These are phyloP conservation scores for Palythoa grandis DNA, from an alignment of 92 coral and sea anemone species.

Conservation along the genomic window DNA sequence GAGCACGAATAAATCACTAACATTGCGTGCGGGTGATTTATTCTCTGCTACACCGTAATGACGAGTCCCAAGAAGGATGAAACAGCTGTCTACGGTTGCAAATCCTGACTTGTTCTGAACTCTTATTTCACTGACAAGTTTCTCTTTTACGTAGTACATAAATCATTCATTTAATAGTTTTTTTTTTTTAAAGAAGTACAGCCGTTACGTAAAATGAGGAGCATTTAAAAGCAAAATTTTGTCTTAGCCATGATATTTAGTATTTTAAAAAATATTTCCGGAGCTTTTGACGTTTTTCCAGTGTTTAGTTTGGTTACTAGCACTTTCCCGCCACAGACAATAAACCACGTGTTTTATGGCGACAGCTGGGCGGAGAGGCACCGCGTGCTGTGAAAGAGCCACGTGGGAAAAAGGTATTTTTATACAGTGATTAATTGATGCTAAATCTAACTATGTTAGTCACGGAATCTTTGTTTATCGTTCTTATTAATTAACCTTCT, in stretches of 20 bases:
- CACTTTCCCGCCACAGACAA: conserved; percentile 32
- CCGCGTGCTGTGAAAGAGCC: conserved; percentile 25
- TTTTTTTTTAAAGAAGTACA: too few relatives aligned
- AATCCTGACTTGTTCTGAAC: too few relatives aligned
- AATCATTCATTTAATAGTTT: too few relatives aligned
- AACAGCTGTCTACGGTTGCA: too few relatives aligned
- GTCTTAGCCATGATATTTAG: neutral
- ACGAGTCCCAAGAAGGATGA: too few relatives aligned
- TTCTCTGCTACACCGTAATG: too few relatives aligned
- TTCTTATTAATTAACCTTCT: neutral
- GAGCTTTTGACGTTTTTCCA: conserved; percentile 4
- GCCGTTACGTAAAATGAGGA: neutral
- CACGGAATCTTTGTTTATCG: conserved; percentile 34
- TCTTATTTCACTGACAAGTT: too few relatives aligned
- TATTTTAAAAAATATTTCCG: conserved; percentile 16
- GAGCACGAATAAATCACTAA: too few relatives aligned
- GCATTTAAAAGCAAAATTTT: neutral
- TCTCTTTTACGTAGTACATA: too few relatives aligned
- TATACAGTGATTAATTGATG: conserved; percentile 14
- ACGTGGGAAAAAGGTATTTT: neutral
- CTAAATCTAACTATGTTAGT: neutral
- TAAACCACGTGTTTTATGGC: conserved; percentile 17
- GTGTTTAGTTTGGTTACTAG: neutral
- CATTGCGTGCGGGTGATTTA: too few relatives aligned
- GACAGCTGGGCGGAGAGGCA: conserved; percentile 8